Base-by-base conservation (phyloP, 2,113 vertebrate species). In the Sylvietta virens region DNA sequence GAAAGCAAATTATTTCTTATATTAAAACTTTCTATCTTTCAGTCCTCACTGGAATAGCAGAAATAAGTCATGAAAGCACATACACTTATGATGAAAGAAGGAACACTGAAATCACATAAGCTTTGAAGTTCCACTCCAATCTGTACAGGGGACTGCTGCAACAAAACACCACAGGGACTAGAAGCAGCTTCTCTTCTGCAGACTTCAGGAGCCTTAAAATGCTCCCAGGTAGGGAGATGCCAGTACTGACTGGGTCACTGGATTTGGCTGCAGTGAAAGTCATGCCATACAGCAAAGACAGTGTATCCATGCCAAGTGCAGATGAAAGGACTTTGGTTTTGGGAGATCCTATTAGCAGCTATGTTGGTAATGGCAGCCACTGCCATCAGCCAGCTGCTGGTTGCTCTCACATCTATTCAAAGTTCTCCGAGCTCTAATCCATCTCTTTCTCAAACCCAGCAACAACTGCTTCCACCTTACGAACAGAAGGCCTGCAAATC, bases 1-100 rank as follows among this genome's bases (percentile, higher is more conserved):
- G n/a, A 26, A 93, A 91, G 20, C 23, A 73, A 86, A 47, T 89
- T 53, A 86, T 62, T 93, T 81, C 56, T 87, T 45, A 22, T 10
- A 31, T 8, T 61, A 37, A 28, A 44, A 57, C 65, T 62, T 77
- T 4, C 0, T 24, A 50, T 86, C 69, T 92, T 57, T n/a, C 40
- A 86, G 44, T 65, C 39, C 56, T 95, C 89, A 20, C 8, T 51
- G 79, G 66, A 88, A 88, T 3, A 86, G 64, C 20, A 86, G 56
- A 64, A 83, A 2, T 31, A 39, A 89, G 54, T 66, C 39, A 65
- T 20, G 33, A 67, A 84, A 76, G 70, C 70, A 94, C 56, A 78
- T 3, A 48, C 6, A 54, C 40, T 62, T 35, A 66, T 3, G 39
- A 70, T 45, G 51, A 78, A 91, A 88, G 64, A 60, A 72, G n/a